Evolutionary conservation across 2,113 vertebrate species (phyloP).

Genomic region (Hucho hucho): DNA sequence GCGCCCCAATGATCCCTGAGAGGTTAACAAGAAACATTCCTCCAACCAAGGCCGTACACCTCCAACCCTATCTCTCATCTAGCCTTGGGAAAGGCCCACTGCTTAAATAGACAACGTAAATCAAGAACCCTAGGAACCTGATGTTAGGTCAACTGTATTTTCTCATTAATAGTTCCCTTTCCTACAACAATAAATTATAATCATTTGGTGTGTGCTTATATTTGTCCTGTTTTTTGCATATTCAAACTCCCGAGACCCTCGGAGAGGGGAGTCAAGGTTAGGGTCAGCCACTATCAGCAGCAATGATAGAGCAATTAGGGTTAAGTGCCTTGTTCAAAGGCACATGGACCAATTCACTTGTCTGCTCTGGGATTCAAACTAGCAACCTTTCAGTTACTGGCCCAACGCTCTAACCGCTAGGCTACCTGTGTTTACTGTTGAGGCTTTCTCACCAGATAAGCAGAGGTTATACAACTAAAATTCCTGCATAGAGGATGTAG

Average conservation of each 20-base stretch:
- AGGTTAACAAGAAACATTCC: conserved; percentile 64
- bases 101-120: conserved; percentile 57
- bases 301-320: too few species aligned
- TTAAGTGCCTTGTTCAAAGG: too few species aligned
- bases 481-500: conserved; percentile 52
- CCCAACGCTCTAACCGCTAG: too few species aligned
- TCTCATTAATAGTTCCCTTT: conserved; percentile 43
- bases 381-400: too few species aligned
- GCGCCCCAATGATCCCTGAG: too few species aligned
- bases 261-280: too few species aligned
- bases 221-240: too few species aligned
- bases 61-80: conserved; percentile 30
- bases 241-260: too few species aligned
- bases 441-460: conserved; percentile 51
- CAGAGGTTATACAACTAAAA: conserved; percentile 61
- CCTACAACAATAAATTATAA: not conserved
- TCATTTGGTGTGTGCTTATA: too few species aligned
- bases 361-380: too few species aligned
- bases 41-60: conserved; percentile 66
- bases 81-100: conserved; percentile 31
- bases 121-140: conserved; percentile 53
- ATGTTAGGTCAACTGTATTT: conserved; percentile 37
- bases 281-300: too few species aligned
- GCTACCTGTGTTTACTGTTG: conserved; percentile 34
- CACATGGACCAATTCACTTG: too few species aligned